Evolutionary conservation across 2,888 invertebrate species (phyloP), one percentile per base, ranked within the genome.

Genomic region (Lasiommata megera): DNA sequence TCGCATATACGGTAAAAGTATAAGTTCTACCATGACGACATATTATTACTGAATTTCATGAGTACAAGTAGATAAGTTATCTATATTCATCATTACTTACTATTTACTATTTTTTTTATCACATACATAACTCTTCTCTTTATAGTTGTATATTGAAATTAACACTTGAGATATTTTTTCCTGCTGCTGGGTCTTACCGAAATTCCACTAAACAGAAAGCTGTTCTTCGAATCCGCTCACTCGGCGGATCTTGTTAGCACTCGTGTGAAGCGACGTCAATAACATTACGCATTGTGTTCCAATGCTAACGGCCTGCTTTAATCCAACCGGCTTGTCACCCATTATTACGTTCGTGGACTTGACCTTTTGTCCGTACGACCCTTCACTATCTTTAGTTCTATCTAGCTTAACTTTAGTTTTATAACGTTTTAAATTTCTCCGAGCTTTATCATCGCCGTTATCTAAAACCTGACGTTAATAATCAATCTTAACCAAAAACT

Each of bases 171-270:
- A 53, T 44, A 61, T 54, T 65, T 82, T 82, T 83, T 81, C 81
- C 84, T 85, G 73, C 70, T 70, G 59, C 60, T 48, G 60, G 78
- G 71, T 69, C 76, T 79, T 68, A 72, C 76, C 77, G 68, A 71
- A 72, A 61, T 72, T 72, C 74, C 69, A 67, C 62, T 71, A 68
- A 79, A 76, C 77, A 68, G 84, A 86, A 86, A 85, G 83, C 77
- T 63, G 66, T 88, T 88, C 88, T 74, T 74, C 77, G 88, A 84
- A 86, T 71, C 67, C 67, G 68, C 72, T 65, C 68, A 72, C 76
- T 79, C 79, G 79, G 72, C 79, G 79, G 72, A 78, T 76, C 79
- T 73, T 62, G 73, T 73, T 73, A 65, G 74, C 79, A 75, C 78
- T 73, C 75, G 67, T 67, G 65, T 14, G 23, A 60, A 62, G 58